Percentiles rank a stretch among this genome's conserved stretches.
These are phyloP conservation scores for Lucifuga dentata DNA, from an alignment of 2,113 vertebrate species.

Conservation along the genomic window DNA sequence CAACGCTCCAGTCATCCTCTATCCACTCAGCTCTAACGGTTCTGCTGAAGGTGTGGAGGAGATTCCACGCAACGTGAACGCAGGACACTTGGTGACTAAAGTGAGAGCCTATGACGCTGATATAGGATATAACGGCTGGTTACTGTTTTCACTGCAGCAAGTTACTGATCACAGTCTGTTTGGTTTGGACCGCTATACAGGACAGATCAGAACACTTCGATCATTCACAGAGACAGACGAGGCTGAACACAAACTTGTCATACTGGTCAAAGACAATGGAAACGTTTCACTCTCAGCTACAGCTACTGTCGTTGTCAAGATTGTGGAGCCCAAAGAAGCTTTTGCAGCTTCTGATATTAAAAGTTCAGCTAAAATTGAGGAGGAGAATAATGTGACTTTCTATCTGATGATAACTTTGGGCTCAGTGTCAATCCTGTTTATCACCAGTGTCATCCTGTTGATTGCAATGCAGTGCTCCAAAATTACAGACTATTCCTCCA, in stretches of 20 bases:
- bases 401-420: conserved; percentile 36
- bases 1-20: conserved; percentile 63
- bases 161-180: conserved; percentile 62
- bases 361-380: conserved; percentile 5
- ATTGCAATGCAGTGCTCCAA: conserved; percentile 44
- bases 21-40: conserved; percentile 53
- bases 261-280: conserved; percentile 68
- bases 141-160: conserved; percentile 62
- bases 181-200: conserved; percentile 60
- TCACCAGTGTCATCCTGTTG: conserved; percentile 38
- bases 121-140: conserved; percentile 68
- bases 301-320: conserved; percentile 20
- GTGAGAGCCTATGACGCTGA: conserved; percentile 68
- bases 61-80: conserved; percentile 55
- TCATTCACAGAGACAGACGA: conserved; percentile 65
- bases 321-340: conserved; percentile 38
- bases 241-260: conserved; percentile 54
- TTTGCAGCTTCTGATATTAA: conserved; percentile 35
- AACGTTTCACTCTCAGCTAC: conserved; percentile 41
- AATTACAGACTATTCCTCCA: conserved; percentile 54
- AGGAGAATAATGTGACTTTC: conserved; percentile 3
- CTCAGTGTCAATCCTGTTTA: conserved; percentile 23
- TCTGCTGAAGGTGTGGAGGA: conserved; percentile 54
- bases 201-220: conserved; percentile 64
- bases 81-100: conserved; percentile 64